Conservation (phyloP, 2,113 vertebrate species). For the Micronycteris hirsuta region DNA sequence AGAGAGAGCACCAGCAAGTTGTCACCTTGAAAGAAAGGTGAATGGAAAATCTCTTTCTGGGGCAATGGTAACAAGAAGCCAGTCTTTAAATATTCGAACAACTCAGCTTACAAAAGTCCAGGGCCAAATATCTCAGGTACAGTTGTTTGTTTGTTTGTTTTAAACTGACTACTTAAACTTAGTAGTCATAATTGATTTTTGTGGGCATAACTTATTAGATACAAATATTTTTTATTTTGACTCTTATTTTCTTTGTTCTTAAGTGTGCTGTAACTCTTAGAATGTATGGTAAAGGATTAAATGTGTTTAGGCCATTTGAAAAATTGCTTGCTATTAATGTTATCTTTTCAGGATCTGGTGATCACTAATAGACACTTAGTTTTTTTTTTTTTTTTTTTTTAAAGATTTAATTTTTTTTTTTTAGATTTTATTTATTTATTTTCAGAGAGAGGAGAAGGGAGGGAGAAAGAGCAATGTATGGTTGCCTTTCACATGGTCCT, state of each 20-base stretch:
- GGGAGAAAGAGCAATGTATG: too few species aligned
- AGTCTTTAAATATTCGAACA: constrained; percentile 89
- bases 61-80: constrained; percentile 88
- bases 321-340: constrained; percentile 21
- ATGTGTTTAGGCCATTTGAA: constrained; percentile 29
- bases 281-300: constrained; percentile 24
- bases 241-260: constrained; percentile 37
- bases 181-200: constrained; percentile 22
- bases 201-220: constrained; percentile 16
- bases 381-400: too few species aligned
- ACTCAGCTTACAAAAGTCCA: constrained; percentile 80
- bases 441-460: too few species aligned
- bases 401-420: too few species aligned
- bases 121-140: constrained; percentile 87
- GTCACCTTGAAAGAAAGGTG: constrained; percentile 79
- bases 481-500: too few species aligned
- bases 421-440: too few species aligned
- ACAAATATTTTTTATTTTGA: constrained; percentile 20
- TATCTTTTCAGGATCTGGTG: constrained; percentile 7
- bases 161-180: constrained; percentile 18
- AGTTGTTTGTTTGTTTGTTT: constrained; percentile 1
- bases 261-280: not conserved
- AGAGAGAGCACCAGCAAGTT: constrained; percentile 81
- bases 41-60: constrained; percentile 86
- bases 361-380: not conserved